phyloP scores from a whole-genome alignment of 2,797 vertebrate species.

The Calcarius lapponicus region DNA sequence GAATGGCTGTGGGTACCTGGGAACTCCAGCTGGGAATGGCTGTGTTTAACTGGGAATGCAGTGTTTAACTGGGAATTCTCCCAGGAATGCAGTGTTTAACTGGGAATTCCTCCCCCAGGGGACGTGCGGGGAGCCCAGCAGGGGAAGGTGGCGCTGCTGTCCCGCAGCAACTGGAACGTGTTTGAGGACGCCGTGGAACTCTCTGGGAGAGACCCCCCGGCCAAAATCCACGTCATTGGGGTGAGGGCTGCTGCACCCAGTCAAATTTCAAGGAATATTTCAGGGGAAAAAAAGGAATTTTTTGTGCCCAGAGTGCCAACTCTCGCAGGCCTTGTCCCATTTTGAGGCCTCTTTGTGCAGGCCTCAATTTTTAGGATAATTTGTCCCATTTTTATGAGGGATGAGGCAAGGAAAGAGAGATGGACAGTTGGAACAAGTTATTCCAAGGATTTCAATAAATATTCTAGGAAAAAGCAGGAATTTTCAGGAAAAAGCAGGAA shows the following conservation, averaged over 20 bases:
- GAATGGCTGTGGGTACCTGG: too few relatives aligned
- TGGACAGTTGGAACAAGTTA: too few relatives aligned
- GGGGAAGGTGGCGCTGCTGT: background rate
- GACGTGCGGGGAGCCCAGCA: fast-evolving
- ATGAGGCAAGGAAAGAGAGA: background rate
- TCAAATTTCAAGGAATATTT: fast-evolving
- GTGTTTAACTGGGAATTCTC: too few relatives aligned
- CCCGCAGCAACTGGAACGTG: background rate
- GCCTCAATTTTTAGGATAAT: background rate
- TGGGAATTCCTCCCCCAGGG: background rate
- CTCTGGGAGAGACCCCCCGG: background rate
- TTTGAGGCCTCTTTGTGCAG: background rate
- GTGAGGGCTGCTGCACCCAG: background rate
- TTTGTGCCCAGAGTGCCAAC: background rate
- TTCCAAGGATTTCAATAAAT: too few relatives aligned
- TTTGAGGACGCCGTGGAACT: background rate
- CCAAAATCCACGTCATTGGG: background rate
- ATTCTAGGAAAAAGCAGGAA: too few relatives aligned
- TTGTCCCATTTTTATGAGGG: background rate
- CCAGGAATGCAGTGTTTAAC: background rate
- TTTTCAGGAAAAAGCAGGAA: too few relatives aligned
- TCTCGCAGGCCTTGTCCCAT: background rate
- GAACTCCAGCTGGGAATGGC: too few relatives aligned
- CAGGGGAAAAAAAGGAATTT: background rate
- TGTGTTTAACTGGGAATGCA: too few relatives aligned